Percentiles rank a stretch among this genome's conserved stretches.
Evolutionary conservation across 2,888 invertebrate genomes (phyloP).

Genomic region (Acanthosoma haemorrhoidale): DNA sequence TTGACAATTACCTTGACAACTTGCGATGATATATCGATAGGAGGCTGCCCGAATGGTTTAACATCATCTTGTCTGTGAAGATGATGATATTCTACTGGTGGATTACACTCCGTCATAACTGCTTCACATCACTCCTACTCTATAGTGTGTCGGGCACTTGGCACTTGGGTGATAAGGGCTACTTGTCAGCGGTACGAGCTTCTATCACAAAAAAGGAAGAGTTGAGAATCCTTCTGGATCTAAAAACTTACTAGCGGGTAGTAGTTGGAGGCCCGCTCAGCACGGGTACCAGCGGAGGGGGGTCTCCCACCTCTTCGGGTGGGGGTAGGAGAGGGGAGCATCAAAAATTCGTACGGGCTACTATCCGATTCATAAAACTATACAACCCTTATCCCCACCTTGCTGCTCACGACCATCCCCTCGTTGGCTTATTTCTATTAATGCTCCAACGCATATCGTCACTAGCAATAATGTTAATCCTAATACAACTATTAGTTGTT

Average conservation of each 20-base stretch:
- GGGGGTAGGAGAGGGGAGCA: slow-evolving; percentile 18
- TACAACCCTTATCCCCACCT: slow-evolving; percentile 7
- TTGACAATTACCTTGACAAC: slow-evolving; percentile 37
- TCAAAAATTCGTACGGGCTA: slow-evolving; percentile 30
- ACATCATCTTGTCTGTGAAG: slow-evolving; percentile 38
- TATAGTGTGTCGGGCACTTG: not conserved
- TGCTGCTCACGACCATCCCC: slow-evolving; percentile 23
- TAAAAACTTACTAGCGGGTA: slow-evolving; percentile 40
- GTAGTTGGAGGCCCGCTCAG: not conserved
- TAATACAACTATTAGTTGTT: not conserved
- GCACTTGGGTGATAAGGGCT: not conserved
- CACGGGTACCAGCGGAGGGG: slow-evolving; percentile 34
- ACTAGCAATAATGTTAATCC: not conserved
- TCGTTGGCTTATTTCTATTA: not conserved
- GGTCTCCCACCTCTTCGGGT: slow-evolving; percentile 27
- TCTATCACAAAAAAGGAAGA: slow-evolving; percentile 16
- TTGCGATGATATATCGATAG: slow-evolving; percentile 41
- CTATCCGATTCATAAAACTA: slow-evolving; percentile 28
- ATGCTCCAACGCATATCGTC: not conserved
- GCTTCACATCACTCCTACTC: not conserved
- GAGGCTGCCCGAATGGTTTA: slow-evolving; percentile 44
- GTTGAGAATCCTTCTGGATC: no score
- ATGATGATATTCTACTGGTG: slow-evolving; percentile 53
- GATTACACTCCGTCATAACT: slow-evolving; percentile 59
- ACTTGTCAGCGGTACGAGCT: not conserved